Base-by-base conservation (phyloP, 2,888 invertebrate genomes). In the Leucophora obtusa region DNA sequence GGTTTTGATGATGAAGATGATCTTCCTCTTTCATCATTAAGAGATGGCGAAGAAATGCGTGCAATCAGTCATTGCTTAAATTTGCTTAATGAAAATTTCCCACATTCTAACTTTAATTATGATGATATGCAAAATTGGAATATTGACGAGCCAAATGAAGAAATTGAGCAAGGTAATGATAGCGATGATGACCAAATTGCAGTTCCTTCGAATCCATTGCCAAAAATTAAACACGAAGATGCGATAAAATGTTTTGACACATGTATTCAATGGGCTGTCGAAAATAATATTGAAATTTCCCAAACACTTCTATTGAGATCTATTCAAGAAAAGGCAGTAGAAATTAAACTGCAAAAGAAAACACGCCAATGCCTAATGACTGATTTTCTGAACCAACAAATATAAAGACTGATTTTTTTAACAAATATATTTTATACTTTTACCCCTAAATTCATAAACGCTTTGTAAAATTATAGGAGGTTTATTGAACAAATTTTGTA, bases 231-330 rank as follows among this genome's bases (percentile, higher is more conserved):
- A 28, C 60, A 60, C 47, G 70, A 69, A 69, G 69, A 69, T 69
- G 58, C 69, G 28, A 69, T 43, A 21, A 51, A 71, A 71, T 71
- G 51, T 54, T 62, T 63, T 72, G 63, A 63, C 35, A 72, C 63
- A 72, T 72, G 72, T 1, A 47, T 56, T 74, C 28, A 73, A 47
- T 73, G 54, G 72, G 63, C 62, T 51, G 54, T 72, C 51, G 35
- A 53, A 17, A 51, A 72, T 21, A 65, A 65, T 65, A 56, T 65
- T 73, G 43, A 43, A 62, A 60, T 9, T 56, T 59, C 24, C 11
- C 10, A 59, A 6, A 35, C 15, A 72, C 17, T 63, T 62, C 14
- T 58, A 56, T 70, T 51, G n/a, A 21, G 50, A 59, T 69, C 18
- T 35, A 33, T 56, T 58, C 43, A 21, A 68, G 54, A 43, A 68